Evolutionary conservation across 2,888 invertebrate genomes (phyloP), one percentile per base, ranked within the genome.

Genomic region (Meloe dianella): DNA sequence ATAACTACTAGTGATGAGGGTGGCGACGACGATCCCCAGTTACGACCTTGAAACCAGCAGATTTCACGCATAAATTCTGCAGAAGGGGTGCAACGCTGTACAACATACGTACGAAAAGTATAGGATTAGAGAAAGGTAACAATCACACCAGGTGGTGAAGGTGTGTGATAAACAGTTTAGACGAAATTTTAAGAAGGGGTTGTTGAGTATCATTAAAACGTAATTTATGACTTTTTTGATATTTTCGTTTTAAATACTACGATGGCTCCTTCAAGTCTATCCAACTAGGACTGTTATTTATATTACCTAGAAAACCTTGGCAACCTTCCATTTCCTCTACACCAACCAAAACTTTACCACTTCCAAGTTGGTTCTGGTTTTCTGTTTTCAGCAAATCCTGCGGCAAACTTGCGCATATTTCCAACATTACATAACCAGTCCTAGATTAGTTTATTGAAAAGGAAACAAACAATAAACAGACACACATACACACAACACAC

Each of bases 41-140:
- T n/a, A 5, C 29, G 63, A 63, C 63, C 63, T 63, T 63, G 63
- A 63, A 58, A 29, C 30, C 32, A n/a, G 14, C 17, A 17, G 58
- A 27, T 58, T 58, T 24, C n/a, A 58, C 30, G 14, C 30, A 58
- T 29, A 29, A 20, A 27, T 56, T 20, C 20, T 20, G 38, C 38
- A 38, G 14, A 14, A 14, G 47, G 47, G n/a, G n/a, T n/a, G n/a
- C n/a, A n/a, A n/a, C n/a, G n/a, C n/a, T n/a, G n/a, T n/a, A n/a
- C n/a, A n/a, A n/a, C n/a, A n/a, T n/a, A n/a, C n/a, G n/a, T n/a
- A n/a, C n/a, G n/a, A n/a, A n/a, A n/a, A n/a, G n/a, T n/a, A n/a
- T n/a, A n/a, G n/a, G n/a, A n/a, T n/a, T n/a, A 47, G 6, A 47
- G 7, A 47, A 47, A 20, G 47, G 17, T 6, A 20, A 47, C 14